Evolutionary conservation across 2,888 invertebrate species (phyloP), one percentile per base, ranked within the genome.

Genomic region (Lasioglossum leucozonium): DNA sequence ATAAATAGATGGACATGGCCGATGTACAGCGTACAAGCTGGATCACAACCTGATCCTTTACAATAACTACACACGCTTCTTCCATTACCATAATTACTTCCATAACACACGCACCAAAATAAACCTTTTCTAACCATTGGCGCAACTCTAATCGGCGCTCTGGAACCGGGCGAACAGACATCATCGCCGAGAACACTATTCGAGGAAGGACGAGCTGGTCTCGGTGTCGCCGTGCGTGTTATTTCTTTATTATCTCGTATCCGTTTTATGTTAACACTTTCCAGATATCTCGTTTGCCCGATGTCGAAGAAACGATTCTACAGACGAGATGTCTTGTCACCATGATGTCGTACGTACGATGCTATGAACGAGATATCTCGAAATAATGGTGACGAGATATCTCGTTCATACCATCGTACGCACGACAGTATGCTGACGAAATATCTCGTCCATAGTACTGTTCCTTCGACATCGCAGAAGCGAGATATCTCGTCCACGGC

Each of bases 1-100:
- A 90, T 89, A 90, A 90, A 90, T 90, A 90, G 87, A 89, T 90
- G 90, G 90, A 90, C 90, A 90, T 90, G 90, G 90, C 90, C 90
- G 90, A 90, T 90, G 89, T 90, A 90, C 90, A 90, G 89, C 88
- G 90, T 89, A 88, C 90, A 89, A 90, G 88, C 88, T 89, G 90
- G 89, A 90, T 89, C 90, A 84, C 86, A 87, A 87, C 73, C 55
- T 77, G 90, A 90, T 90, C 90, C 88, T 83, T 89, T 89, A 88
- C 88, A 86, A 72, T 87, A 85, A 89, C 90, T 90, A 90, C 90
- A 81, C 79, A 84, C 79, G 71, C 82, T 44, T 62, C 83, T 72
- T 74, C 75, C 65, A 44, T 47, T 74, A 65, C 72, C 77, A 47
- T n/a, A n/a, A n/a, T n/a, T n/a, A n/a, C n/a, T n/a, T n/a, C n/a